These are phyloP conservation scores for Sapayoa aenigma DNA, from an alignment of 2,113 vertebrate genomes.

Conservation along the genomic window DNA sequence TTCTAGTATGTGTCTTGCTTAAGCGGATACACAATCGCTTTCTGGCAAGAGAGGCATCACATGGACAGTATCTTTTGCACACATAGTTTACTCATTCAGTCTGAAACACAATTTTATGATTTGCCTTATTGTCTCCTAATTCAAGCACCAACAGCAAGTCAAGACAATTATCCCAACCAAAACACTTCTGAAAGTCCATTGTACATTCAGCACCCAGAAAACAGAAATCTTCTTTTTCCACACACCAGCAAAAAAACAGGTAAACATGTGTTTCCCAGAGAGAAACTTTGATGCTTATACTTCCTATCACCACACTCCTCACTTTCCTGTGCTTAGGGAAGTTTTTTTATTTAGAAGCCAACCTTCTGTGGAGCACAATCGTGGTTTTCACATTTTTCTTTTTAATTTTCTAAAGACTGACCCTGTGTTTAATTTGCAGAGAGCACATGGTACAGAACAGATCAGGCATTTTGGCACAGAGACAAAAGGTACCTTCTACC, in stretches of 20 bases:
- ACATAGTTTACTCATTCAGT: neutral
- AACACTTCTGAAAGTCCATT: neutral
- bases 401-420: slow-evolving; percentile 44
- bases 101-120: neutral
- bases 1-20: neutral
- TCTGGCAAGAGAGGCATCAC: neutral
- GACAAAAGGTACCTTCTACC: slow-evolving; percentile 23
- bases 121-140: slow-evolving; percentile 22
- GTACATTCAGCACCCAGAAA: neutral
- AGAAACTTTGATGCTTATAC: slow-evolving; percentile 15
- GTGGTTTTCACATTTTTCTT: neutral
- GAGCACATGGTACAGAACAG: neutral
- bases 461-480: slow-evolving; percentile 12
- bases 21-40: neutral
- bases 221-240: slow-evolving; percentile 21
- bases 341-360: neutral
- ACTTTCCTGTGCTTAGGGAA: slow-evolving; percentile 29
- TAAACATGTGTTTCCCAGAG: slow-evolving; percentile 9
- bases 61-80: neutral
- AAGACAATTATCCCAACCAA: neutral
- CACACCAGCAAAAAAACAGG: neutral
- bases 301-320: neutral
- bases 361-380: neutral
- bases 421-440: slow-evolving; percentile 3
- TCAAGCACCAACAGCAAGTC: neutral